A percentile compares a stretch with the other conserved stretches of the same genome.
phyloP scores from a whole-genome alignment of 2,888 invertebrate genomes.

The Chromoteleia sp. region DNA sequence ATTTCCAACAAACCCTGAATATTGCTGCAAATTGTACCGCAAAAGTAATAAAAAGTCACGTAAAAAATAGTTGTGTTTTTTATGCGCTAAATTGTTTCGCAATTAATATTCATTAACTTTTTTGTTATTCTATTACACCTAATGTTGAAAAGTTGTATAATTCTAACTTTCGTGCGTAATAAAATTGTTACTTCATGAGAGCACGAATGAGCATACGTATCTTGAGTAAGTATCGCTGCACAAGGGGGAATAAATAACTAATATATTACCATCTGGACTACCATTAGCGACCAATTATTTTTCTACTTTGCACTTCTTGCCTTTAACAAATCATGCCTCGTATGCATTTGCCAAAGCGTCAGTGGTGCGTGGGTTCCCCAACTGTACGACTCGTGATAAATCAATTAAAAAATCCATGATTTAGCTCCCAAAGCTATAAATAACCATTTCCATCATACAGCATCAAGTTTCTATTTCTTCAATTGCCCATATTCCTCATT shows the following conservation, averaged over 20 bases:
- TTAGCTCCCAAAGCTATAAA: conserved; percentile 49
- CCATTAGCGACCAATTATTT: conserved; percentile 65
- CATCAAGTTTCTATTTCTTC: conserved; percentile 32
- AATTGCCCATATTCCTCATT: conserved; percentile 17
- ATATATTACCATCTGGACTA: conserved; percentile 60
- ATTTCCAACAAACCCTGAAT: conserved; percentile 29
- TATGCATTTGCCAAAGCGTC: conserved; percentile 53
- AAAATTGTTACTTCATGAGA: conserved; percentile 51
- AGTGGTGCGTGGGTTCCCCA: conserved; percentile 60
- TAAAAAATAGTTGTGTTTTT: too few species aligned
- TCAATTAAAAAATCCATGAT: conserved; percentile 60
- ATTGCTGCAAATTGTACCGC: conserved; percentile 19
- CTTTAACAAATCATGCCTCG: conserved; percentile 59
- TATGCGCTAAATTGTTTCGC: too few species aligned
- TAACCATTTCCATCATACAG: conserved; percentile 44
- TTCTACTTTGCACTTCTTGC: conserved; percentile 57
- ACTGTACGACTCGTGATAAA: conserved; percentile 54
- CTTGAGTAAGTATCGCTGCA: conserved; percentile 36
- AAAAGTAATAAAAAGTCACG: not conserved
- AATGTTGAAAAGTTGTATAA: conserved; percentile 32
- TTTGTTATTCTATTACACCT: not conserved
- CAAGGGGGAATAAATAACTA: conserved; percentile 56
- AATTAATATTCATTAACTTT: too few species aligned
- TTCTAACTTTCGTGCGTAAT: conserved; percentile 47
- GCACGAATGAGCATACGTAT: conserved; percentile 26